phyloP scores from a whole-genome alignment of 2,113 vertebrate genomes.

The Sciurus niger region DNA sequence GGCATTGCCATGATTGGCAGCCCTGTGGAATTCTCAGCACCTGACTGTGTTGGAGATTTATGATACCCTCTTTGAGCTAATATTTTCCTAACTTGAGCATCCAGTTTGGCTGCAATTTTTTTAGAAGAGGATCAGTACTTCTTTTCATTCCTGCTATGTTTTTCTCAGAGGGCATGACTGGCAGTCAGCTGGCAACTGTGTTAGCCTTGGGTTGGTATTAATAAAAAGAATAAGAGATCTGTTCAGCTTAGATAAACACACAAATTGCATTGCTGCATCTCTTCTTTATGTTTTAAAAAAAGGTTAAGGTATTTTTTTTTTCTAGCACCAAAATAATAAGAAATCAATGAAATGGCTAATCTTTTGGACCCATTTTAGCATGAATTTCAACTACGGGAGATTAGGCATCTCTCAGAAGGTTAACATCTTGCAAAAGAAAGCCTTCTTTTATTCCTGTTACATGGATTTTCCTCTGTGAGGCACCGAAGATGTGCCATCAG shows the following conservation, averaged over 20 bases:
- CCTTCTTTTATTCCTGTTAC: neutral
- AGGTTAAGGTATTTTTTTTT: conserved; percentile 62
- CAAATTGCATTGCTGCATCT: conserved; percentile 56
- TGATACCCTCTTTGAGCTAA: neutral
- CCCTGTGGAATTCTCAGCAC: neutral
- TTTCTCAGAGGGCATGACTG: conserved; percentile 36
- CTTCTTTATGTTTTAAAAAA: conserved; percentile 62
- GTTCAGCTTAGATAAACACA: conserved; percentile 73
- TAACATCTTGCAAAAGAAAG: conserved; percentile 47
- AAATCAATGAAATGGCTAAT: conserved; percentile 69
- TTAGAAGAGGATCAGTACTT: neutral
- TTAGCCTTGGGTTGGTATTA: conserved; percentile 52
- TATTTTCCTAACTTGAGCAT: neutral
- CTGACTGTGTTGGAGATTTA: neutral
- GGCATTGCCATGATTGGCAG: neutral
- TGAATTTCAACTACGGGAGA: conserved; percentile 42
- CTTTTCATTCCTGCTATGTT: conserved; percentile 16
- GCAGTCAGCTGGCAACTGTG: conserved; percentile 31
- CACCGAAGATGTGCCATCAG: neutral
- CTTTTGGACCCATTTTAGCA: neutral
- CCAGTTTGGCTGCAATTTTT: conserved; percentile 25
- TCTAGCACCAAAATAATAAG: conserved; percentile 53
- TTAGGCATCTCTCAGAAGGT: conserved; percentile 61
- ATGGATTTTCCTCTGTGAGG: conserved; percentile 42
- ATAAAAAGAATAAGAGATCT: conserved; percentile 68